These are phyloP conservation scores for Timema podura DNA, from an alignment of 2,888 invertebrate genomes.

Conservation along the genomic window DNA sequence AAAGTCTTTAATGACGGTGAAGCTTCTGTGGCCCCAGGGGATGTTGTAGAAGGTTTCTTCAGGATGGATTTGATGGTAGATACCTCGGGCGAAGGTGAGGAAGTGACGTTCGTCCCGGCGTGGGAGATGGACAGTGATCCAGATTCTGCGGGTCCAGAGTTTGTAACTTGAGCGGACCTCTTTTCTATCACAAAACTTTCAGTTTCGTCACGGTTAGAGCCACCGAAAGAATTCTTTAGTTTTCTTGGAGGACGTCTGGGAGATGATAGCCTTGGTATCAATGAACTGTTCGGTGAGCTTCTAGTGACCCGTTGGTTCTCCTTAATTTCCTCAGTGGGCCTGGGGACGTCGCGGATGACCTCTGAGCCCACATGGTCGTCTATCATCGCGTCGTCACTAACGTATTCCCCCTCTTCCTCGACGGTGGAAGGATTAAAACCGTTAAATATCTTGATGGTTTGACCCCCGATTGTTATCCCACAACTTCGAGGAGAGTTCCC, in stretches of 20 bases:
- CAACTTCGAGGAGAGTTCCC: constrained; percentile 26
- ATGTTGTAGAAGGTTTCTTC: constrained; percentile 45
- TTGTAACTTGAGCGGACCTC: background rate
- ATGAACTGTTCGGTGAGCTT: constrained; percentile 21
- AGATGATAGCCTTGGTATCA: constrained; percentile 45
- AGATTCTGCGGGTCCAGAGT: background rate
- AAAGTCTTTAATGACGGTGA: constrained; percentile 22
- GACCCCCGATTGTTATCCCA: constrained; percentile 60
- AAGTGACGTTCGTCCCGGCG: background rate
- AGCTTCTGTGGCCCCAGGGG: background rate
- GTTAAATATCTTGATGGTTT: constrained; percentile 60
- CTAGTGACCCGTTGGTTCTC: too few relatives aligned
- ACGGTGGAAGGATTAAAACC: constrained; percentile 5
- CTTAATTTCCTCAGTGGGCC: background rate
- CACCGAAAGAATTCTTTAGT: constrained; percentile 42
- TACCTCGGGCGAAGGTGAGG: constrained; percentile 5
- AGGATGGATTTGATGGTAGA: constrained; percentile 50
- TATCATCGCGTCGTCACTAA: constrained; percentile 18
- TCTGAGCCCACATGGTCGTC: background rate
- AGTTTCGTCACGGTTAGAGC: background rate
- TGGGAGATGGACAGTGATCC: background rate
- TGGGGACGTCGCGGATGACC: constrained; percentile 39
- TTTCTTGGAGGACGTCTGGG: constrained; percentile 61
- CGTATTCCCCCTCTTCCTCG: constrained; percentile 24
- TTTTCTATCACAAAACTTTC: constrained; percentile 3